Evolutionary conservation across 2,113 vertebrate genomes (phyloP).

Genomic region (Pygoscelis antarcticus): DNA sequence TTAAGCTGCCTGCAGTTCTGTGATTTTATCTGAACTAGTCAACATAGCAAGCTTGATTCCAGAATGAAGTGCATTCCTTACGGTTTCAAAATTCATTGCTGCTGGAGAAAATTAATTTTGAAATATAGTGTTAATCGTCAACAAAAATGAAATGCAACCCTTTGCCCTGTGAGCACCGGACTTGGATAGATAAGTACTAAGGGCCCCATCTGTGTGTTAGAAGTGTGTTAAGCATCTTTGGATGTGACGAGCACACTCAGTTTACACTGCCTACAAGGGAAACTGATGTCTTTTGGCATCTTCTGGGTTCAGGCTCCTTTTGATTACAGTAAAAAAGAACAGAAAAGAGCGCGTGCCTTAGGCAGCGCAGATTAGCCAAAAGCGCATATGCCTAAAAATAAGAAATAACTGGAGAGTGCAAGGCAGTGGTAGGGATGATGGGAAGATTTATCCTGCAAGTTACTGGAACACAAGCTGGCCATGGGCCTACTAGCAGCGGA

Average conservation of each 20-base stretch:
- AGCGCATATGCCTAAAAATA: not conserved
- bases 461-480: not conserved
- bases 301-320: not conserved
- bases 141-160: not conserved
- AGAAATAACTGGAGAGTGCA: not conserved
- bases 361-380: not conserved
- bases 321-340: not conserved
- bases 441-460: not conserved
- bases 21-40: not conserved
- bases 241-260: not conserved
- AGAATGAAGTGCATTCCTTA: not conserved
- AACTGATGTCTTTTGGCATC: slow-evolving; percentile 11
- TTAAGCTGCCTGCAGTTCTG: not conserved
- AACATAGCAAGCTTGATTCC: not conserved
- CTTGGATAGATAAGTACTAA: not conserved
- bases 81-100: not conserved
- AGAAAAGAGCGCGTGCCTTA: not conserved
- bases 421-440: not conserved
- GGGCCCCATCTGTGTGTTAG: not conserved
- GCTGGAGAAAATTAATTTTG: not conserved
- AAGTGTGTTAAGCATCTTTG: not conserved
- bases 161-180: not conserved
- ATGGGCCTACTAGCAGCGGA: not conserved
- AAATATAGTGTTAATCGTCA: not conserved
- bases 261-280: not conserved